Evolutionary conservation across 53 echinoderm and acorn worm genomes (phyloP).

Genomic region (Paracentrotus lividus): DNA sequence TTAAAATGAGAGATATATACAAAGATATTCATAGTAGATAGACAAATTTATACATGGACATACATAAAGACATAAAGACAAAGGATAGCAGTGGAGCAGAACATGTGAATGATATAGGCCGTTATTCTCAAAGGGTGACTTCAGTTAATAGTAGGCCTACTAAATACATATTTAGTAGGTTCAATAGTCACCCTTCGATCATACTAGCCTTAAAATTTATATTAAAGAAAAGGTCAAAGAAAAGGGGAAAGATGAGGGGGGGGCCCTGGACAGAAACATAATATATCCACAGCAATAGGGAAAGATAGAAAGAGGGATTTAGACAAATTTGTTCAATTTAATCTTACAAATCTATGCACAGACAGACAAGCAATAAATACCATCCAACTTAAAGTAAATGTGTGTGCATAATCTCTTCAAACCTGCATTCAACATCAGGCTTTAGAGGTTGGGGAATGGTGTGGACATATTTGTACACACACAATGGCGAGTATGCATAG

Average conservation of each 20-base stretch:
- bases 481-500: slow-evolving; percentile 22
- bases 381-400: background rate
- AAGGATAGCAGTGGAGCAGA: background rate
- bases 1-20: background rate
- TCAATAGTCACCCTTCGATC: no score
- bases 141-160: no score
- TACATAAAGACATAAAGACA: background rate
- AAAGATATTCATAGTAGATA: background rate
- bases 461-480: background rate
- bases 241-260: no score
- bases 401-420: background rate
- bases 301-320: no score
- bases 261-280: no score
- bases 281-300: no score
- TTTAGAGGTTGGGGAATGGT: background rate
- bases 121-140: no score
- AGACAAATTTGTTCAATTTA: background rate
- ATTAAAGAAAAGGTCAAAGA: no score
- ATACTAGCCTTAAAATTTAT: no score
- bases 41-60: background rate
- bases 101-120: no score
- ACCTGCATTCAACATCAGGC: background rate
- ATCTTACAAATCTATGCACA: background rate
- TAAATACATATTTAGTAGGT: no score
- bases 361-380: background rate